A percentile compares a stretch with the other conserved stretches of the same genome.
phyloP scores from a whole-genome alignment of 2,888 invertebrate genomes.

The Drosophila nigricruria region DNA sequence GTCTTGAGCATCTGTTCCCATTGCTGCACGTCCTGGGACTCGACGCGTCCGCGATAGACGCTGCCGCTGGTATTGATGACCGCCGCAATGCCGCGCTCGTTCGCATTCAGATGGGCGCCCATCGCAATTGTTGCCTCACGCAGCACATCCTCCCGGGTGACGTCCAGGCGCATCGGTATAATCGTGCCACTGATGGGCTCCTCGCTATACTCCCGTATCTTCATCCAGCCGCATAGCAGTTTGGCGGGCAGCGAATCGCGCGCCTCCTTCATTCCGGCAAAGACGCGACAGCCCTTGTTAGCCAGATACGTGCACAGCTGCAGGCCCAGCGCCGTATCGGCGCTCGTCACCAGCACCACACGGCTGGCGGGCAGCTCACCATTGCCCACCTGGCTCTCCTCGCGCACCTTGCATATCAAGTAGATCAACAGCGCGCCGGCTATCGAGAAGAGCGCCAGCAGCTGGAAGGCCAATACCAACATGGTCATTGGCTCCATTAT shows the following conservation, averaged over 20 bases:
- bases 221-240: slow-evolving; percentile 87
- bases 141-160: slow-evolving; percentile 92
- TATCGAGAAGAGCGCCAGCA: slow-evolving; percentile 92
- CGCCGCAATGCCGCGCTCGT: slow-evolving; percentile 92
- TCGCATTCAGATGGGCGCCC: slow-evolving; percentile 92
- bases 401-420: slow-evolving; percentile 90
- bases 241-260: slow-evolving; percentile 88
- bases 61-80: slow-evolving; percentile 93
- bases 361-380: slow-evolving; percentile 86
- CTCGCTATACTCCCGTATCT: slow-evolving; percentile 87
- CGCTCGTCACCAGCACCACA: slow-evolving; percentile 92
- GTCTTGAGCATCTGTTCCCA: slow-evolving; percentile 90
- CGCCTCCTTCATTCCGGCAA: slow-evolving; percentile 89
- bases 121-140: slow-evolving; percentile 92
- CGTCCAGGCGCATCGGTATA: slow-evolving; percentile 91
- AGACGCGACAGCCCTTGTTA: slow-evolving; percentile 91
- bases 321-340: slow-evolving; percentile 92
- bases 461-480: slow-evolving; percentile 91
- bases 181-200: slow-evolving; percentile 86
- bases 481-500: slow-evolving; percentile 93
- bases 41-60: slow-evolving; percentile 89
- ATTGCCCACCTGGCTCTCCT: slow-evolving; percentile 86
- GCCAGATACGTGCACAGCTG: slow-evolving; percentile 91
- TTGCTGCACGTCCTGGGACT: slow-evolving; percentile 87
- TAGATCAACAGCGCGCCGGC: slow-evolving; percentile 93